phyloP scores from a whole-genome alignment of 2,888 invertebrate genomes.

The Iphiclides podalirius region DNA sequence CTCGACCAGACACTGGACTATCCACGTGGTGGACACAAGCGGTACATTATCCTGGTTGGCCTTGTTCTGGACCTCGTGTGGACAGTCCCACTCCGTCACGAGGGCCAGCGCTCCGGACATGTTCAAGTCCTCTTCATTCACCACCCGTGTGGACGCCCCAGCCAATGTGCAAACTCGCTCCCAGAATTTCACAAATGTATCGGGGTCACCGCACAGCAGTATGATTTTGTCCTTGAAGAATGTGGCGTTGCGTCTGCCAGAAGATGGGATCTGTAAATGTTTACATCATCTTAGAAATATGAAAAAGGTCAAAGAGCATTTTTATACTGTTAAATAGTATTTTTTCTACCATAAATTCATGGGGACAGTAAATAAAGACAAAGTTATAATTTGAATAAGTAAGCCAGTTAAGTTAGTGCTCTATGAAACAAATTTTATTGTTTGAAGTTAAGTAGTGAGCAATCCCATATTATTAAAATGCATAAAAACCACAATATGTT shows the following conservation, averaged over 20 bases:
- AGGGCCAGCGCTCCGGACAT: constrained; percentile 71
- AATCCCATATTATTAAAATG: too few species aligned
- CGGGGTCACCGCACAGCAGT: constrained; percentile 69
- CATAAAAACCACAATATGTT: too few species aligned
- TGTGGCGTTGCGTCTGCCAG: constrained; percentile 47
- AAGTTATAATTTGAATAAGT: too few species aligned
- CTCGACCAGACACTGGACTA: constrained; percentile 84
- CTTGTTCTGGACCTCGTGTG: constrained; percentile 73
- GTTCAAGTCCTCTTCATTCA: constrained; percentile 71
- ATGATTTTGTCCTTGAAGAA: constrained; percentile 75
- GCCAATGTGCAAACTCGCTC: constrained; percentile 79
- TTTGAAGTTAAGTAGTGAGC: too few species aligned
- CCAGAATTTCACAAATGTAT: constrained; percentile 81
- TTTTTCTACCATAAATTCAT: too few species aligned
- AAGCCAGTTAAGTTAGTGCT: too few species aligned
- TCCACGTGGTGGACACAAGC: constrained; percentile 84
- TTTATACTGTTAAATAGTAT: too few species aligned
- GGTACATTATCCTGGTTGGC: constrained; percentile 82
- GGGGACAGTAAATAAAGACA: too few species aligned
- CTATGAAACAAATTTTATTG: too few species aligned
- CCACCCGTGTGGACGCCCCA: constrained; percentile 72
- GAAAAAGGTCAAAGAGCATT: too few species aligned
- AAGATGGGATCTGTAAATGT: constrained; percentile 47
- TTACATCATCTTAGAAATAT: too few species aligned
- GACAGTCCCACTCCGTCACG: constrained; percentile 83